phyloP scores from a whole-genome alignment of 2,113 vertebrate genomes.

The Leptocoma aspasia region DNA sequence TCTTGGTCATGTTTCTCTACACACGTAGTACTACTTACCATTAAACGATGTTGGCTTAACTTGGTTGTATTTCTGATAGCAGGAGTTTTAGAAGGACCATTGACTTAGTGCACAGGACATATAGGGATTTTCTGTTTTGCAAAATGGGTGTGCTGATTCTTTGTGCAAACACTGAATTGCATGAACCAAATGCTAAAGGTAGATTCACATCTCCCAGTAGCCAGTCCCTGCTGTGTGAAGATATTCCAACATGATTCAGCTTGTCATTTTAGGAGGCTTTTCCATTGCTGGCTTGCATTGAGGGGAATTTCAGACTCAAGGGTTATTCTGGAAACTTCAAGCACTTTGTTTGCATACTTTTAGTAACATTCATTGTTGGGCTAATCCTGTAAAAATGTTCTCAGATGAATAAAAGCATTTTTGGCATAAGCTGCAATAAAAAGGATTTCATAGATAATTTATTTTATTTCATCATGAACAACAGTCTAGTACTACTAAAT shows the following conservation, averaged over 20 bases:
- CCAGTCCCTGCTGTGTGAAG: neutral
- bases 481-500: neutral
- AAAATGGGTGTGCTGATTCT: neutral
- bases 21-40: neutral
- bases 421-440: neutral
- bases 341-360: neutral
- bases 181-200: neutral
- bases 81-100: neutral
- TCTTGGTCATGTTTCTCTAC: neutral
- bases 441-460: neutral
- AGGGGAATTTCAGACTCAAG: neutral
- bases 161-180: neutral
- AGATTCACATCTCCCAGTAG: neutral
- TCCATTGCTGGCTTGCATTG: neutral
- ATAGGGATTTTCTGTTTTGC: neutral
- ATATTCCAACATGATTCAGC: neutral
- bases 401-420: neutral
- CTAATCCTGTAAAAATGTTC: neutral
- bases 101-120: neutral
- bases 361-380: neutral
- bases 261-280: neutral
- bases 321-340: neutral
- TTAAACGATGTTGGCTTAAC: neutral
- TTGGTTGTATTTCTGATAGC: neutral
- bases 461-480: neutral